Evolutionary conservation across 2,888 invertebrate species (phyloP), one percentile per base, ranked within the genome.

Genomic region (Chaetogeoica ovagalla): DNA sequence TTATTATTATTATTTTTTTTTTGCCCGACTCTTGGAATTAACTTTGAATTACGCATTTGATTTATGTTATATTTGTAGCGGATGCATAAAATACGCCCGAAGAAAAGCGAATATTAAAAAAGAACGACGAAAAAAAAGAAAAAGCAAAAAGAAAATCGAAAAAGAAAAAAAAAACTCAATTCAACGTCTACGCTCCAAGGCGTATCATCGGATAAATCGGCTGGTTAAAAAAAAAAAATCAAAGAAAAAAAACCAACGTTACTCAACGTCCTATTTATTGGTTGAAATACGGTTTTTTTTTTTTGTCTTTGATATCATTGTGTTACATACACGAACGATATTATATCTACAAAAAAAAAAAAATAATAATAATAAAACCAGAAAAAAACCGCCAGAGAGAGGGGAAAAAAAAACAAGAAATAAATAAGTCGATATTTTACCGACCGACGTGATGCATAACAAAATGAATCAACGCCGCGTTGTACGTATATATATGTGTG

Each of bases 111-210:
- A 62, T 23, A 57, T 52, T n/a, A 60, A 77, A 23, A 62, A 63
- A n/a, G 79, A 79, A 79, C 63, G 63, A 62, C 63, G 62, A 19
- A 69, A 69, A 69, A 69, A 68, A 68, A 43, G 59, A 48, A 48
- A 23, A 55, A 17, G n/a, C n/a, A 30, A 63, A 37, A 74, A 75
- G n/a, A n/a, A 43, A 43, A 43, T 57, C 19, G 59, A 48, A 48
- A 23, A 55, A 17, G n/a, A n/a, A 30, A 63, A 37, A 74, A 75
- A 76, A 70, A 63, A 79, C 30, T 70, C 23, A 70, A 63, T 63
- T 63, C 79, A 79, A 79, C 79, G 55, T 79, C 79, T 79, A 79
- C 71, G 79, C 79, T 79, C 70, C 79, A 39, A 79, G 79, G 71
- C 79, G 70, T 79, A 79, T 79, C 79, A 79, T 79, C 71, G 65